Percentiles rank a stretch among this genome's conserved stretches.
Evolutionary conservation across 1,140 invertebrate genomes (phyloP).

Genomic region (Pteromalus puparum): DNA sequence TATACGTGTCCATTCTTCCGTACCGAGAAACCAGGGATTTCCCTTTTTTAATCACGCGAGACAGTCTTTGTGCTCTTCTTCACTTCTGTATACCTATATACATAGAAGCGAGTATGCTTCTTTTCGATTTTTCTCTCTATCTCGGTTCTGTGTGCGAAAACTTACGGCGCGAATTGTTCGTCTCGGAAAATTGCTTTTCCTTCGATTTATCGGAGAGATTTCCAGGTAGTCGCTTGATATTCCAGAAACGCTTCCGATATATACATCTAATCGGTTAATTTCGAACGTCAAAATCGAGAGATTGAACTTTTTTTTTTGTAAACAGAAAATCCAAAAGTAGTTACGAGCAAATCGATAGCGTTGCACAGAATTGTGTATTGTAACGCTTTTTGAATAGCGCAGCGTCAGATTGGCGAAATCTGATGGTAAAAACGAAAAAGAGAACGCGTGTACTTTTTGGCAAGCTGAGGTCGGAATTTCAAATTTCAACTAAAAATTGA

Average conservation of each 20-base stretch:
- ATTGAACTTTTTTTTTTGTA: no score
- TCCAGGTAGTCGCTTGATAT: not conserved
- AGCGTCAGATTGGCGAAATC: not conserved
- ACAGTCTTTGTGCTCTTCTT: not conserved
- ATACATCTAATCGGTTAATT: no score
- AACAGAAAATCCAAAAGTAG: no score
- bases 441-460: not conserved
- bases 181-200: not conserved
- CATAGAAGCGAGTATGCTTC: not conserved
- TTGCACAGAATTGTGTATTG: no score
- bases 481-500: not conserved
- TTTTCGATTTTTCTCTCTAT: not conserved
- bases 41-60: slow-evolving; percentile 26
- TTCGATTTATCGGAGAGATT: slow-evolving; percentile 1
- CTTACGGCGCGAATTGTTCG: not conserved
- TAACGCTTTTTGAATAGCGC: not conserved
- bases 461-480: not conserved
- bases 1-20: slow-evolving; percentile 23
- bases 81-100: no score
- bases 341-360: no score
- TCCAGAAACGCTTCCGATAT: not conserved
- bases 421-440: not conserved
- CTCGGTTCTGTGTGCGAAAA: not conserved
- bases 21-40: slow-evolving; percentile 8
- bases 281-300: no score